Base-by-base conservation (phyloP, 2,888 invertebrate species). In the Drosophila bunnanda region DNA sequence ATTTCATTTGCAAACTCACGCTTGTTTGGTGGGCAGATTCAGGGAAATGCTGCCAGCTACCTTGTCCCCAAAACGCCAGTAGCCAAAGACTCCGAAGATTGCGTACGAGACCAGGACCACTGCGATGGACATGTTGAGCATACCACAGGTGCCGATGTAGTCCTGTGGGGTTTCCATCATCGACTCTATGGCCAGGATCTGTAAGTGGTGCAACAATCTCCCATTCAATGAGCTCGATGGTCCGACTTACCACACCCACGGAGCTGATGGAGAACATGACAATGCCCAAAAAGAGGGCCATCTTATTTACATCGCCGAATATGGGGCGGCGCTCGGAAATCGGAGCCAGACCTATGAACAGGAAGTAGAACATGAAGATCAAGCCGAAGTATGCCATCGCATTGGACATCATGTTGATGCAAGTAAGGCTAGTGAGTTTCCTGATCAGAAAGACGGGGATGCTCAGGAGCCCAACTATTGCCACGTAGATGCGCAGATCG, bases 111-210 rank as follows among this genome's bases (percentile, higher is more conserved):
- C 90, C 0, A 97, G 95, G 0, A 98, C 97, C 81, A 96, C 94
- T 0, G 52, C 0, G 96, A 98, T 97, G 44, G 97, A 97, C 52
- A 95, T 94, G 91, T 97, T 98, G 8, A 98, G 93, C 0, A 98
- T 96, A n/a, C 98, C 96, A 9, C 95, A 96, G 86, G 96, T 96
- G 25, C 98, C 98, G 77, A 96, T 95, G 93, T 98, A 98, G 87
- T 96, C 96, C 7, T 94, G 94, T 0, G 98, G 98, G 0, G 95
- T 95, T 89, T 95, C 96, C 98, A 98, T 98, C 93, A 97, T 97
- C 92, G 98, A 97, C 91, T 98, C 98, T 76, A 99, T 93, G 0
- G 98, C 98, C 94, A 99, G 95, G 39, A 98, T 96, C 98, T 98
- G 32, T 10, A 22, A 50, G 10, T 3, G 4, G 9, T 10, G 5